These are phyloP conservation scores for Volucella zonaria DNA, from an alignment of 2,888 invertebrate genomes.

Conservation along the genomic window DNA sequence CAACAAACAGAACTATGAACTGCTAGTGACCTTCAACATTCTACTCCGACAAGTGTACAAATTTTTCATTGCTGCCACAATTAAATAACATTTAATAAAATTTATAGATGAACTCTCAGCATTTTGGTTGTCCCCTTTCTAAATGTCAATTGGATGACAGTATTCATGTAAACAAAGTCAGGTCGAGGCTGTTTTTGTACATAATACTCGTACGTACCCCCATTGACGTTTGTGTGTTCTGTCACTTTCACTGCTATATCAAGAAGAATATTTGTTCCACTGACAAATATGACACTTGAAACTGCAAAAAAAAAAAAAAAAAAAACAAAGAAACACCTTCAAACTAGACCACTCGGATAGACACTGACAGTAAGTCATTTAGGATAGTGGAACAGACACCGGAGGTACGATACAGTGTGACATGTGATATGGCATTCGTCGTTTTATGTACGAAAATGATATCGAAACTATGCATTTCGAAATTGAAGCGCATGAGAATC, in stretches of 20 bases:
- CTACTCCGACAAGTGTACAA: too few relatives aligned
- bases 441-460: conserved; percentile 4
- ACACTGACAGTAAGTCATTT: conserved; percentile 39
- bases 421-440: conserved; percentile 21
- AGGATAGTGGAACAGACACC: conserved; percentile 49
- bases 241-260: not conserved
- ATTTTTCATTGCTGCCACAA: too few relatives aligned
- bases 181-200: conserved; percentile 34
- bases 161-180: conserved; percentile 47
- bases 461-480: not conserved
- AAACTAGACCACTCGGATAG: conserved; percentile 38
- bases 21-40: too few relatives aligned
- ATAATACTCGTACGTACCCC: not conserved
- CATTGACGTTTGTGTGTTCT: conserved; percentile 26
- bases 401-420: conserved; percentile 48
- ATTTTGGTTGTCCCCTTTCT: not conserved
- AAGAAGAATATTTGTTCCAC: too few relatives aligned
- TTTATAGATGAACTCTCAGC: too few relatives aligned
- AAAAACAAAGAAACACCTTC: conserved; percentile 23
- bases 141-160: conserved; percentile 44
- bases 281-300: too few relatives aligned
- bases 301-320: not conserved
- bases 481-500: too few relatives aligned
- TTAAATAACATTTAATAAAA: too few relatives aligned
- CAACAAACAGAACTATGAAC: too few relatives aligned